Conservation (phyloP, 1,140 invertebrate genomes). For the Danaus melanippus region DNA sequence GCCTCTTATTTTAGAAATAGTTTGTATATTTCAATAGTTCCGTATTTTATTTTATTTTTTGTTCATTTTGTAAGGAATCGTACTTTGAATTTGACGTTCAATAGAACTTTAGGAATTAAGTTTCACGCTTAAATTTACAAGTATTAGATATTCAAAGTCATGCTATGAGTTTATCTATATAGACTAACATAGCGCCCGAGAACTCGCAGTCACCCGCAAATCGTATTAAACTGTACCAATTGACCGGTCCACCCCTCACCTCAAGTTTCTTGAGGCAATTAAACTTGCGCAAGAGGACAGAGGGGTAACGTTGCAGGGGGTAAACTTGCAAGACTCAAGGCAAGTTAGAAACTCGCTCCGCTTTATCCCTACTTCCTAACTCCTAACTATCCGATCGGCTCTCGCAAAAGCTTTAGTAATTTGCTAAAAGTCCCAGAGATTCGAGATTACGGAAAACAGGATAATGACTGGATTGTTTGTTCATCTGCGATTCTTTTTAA, state of each 20-base stretch:
- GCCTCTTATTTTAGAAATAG: too few relatives aligned
- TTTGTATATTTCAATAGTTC: too few relatives aligned
- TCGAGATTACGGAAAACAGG: conserved; percentile 26
- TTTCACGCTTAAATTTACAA: too few relatives aligned
- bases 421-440: conserved; percentile 32
- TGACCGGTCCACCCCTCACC: conserved; percentile 30
- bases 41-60: too few relatives aligned
- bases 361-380: conserved; percentile 25
- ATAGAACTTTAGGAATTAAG: too few relatives aligned
- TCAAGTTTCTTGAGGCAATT: conserved; percentile 43
- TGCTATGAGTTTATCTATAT: too few relatives aligned
- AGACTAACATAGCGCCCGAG: conserved; percentile 6
- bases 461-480: conserved; percentile 18
- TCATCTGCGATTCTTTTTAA: too few relatives aligned
- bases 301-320: conserved; percentile 6
- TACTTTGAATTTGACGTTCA: too few relatives aligned
- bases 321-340: conserved; percentile 20
- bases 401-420: conserved; percentile 37
- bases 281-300: conserved; percentile 40
- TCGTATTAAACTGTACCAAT: conserved; percentile 50
- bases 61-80: too few relatives aligned
- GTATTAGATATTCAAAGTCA: conserved; percentile 1
- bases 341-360: conserved; percentile 27
- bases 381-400: conserved; percentile 31
- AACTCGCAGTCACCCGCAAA: conserved; percentile 32